Evolutionary conservation across 2,888 invertebrate genomes (phyloP).

Genomic region (Archips xylosteana): DNA sequence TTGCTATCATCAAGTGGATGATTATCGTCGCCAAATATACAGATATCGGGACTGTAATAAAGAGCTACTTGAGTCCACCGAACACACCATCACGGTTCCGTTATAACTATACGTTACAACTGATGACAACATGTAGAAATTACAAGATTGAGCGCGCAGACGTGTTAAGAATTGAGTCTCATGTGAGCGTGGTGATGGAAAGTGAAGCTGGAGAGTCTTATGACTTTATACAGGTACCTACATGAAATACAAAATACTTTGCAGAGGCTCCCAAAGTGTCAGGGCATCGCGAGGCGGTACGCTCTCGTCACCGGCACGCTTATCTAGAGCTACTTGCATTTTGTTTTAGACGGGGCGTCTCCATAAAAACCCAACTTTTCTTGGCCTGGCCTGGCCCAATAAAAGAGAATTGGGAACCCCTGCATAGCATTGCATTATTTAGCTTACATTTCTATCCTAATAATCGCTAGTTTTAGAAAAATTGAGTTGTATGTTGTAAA

Average conservation of each 20-base stretch:
- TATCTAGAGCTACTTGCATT: too few relatives aligned
- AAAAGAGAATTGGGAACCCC: too few relatives aligned
- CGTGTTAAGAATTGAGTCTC: slow-evolving; percentile 53
- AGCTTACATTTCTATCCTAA: too few relatives aligned
- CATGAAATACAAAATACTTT: not conserved
- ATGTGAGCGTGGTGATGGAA: slow-evolving; percentile 60
- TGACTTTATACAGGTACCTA: slow-evolving; percentile 56
- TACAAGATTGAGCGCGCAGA: slow-evolving; percentile 41
- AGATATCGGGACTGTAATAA: slow-evolving; percentile 46
- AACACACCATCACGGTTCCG: slow-evolving; percentile 44
- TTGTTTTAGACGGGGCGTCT: too few relatives aligned
- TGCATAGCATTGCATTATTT: too few relatives aligned
- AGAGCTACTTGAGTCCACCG: slow-evolving; percentile 36
- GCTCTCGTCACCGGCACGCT: too few relatives aligned
- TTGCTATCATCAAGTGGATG: slow-evolving; percentile 65
- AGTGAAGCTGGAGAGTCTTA: slow-evolving; percentile 43
- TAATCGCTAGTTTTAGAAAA: too few relatives aligned
- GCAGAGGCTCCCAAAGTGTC: not conserved
- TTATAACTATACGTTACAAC: slow-evolving; percentile 59
- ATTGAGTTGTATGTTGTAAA: too few relatives aligned
- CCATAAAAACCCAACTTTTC: too few relatives aligned
- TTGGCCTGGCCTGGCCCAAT: too few relatives aligned
- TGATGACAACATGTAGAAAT: slow-evolving; percentile 54
- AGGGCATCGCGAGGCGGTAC: too few relatives aligned
- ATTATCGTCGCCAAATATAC: slow-evolving; percentile 60